phyloP scores from a whole-genome alignment of 2,888 invertebrate genomes.

The Nysson spinosus region DNA sequence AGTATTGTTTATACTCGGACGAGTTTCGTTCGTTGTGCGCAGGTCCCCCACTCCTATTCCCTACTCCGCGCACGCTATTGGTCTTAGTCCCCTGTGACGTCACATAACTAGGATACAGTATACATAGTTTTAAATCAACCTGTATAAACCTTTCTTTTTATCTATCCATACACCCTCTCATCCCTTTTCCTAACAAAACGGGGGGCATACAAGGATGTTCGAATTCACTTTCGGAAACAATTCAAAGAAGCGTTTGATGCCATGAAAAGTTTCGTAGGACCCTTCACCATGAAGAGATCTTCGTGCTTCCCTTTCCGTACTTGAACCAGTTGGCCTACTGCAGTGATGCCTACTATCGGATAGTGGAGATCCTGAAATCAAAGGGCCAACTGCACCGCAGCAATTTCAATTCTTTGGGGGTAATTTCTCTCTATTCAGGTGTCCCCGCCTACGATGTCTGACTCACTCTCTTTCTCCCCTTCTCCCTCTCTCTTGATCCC shows the following conservation, averaged over 20 bases:
- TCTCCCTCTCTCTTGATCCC: not conserved
- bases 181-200: not conserved
- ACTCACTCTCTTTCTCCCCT: not conserved
- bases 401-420: constrained; percentile 56
- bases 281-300: constrained; percentile 1
- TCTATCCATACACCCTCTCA: not conserved
- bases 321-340: constrained; percentile 17
- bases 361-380: constrained; percentile 43
- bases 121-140: too few relatives aligned
- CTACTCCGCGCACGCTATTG: too few relatives aligned
- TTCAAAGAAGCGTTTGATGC: constrained; percentile 53
- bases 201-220: constrained; percentile 10
- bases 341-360: constrained; percentile 31
- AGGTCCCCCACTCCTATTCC: too few relatives aligned
- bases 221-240: constrained; percentile 41
- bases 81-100: too few relatives aligned
- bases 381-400: constrained; percentile 31
- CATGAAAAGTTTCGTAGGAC: constrained; percentile 40
- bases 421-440: constrained; percentile 56
- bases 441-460: constrained; percentile 21
- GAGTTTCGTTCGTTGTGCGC: too few relatives aligned
- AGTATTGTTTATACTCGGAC: too few relatives aligned
- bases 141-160: not conserved
- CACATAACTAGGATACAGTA: too few relatives aligned
- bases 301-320: constrained; percentile 1